Percentiles rank a stretch among this genome's conserved stretches.
Conservation (phyloP, 1,140 invertebrate species). For the Drosophila sucinea region DNA sequence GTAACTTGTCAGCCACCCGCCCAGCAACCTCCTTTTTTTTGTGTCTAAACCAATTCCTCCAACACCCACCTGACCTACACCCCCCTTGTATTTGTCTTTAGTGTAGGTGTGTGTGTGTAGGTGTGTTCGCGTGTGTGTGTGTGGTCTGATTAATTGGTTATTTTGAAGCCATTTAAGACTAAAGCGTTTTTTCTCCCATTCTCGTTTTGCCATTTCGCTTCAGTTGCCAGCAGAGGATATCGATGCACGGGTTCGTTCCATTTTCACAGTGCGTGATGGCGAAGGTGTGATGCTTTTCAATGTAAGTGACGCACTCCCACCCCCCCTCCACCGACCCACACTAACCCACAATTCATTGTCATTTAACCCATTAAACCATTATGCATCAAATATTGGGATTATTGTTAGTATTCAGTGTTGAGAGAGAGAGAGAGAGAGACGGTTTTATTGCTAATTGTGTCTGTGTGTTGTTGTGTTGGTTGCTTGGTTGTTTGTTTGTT, state of each 20-base stretch:
- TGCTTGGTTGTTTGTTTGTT: constrained; percentile 49
- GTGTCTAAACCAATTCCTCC: constrained; percentile 8
- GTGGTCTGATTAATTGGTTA: constrained; percentile 9
- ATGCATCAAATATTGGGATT: constrained; percentile 2
- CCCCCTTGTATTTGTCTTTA: not conserved
- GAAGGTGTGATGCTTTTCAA: constrained; percentile 64
- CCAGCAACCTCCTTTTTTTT: not conserved
- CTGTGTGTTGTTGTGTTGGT: constrained; percentile 10
- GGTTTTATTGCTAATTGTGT: not conserved
- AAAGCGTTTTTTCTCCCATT: constrained; percentile 50
- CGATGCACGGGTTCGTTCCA: constrained; percentile 39
- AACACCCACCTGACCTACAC: too few relatives aligned
- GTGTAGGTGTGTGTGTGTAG: too few relatives aligned
- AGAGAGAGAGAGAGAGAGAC: not conserved
- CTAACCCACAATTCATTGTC: not conserved
- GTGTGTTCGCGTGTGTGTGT: not conserved
- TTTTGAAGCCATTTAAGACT: constrained; percentile 35
- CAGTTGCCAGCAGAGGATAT: constrained; percentile 54
- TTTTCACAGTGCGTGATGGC: constrained; percentile 54
- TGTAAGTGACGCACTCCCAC: constrained; percentile 55
- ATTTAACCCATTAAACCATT: not conserved
- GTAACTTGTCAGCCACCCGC: not conserved
- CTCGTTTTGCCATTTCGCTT: constrained; percentile 51
- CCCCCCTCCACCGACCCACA: not conserved
- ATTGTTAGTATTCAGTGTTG: not conserved